Evolutionary conservation across 2,888 invertebrate genomes (phyloP).

Genomic region (Bombyx huttoni): DNA sequence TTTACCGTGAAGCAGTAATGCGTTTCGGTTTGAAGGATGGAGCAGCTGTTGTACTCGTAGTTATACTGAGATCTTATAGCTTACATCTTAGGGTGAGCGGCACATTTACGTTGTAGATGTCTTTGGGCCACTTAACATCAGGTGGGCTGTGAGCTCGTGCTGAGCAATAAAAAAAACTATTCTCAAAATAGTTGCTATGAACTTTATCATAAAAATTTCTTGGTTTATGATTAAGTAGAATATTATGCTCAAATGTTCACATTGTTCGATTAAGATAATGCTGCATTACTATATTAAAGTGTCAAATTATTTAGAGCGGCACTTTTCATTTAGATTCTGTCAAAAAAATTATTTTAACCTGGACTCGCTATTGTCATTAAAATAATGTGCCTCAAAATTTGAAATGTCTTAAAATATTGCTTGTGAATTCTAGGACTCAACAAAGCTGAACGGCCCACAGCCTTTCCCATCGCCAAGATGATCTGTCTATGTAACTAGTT

Average conservation of each 20-base stretch:
- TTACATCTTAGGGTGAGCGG: too few species aligned
- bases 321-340: background rate
- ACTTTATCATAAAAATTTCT: too few species aligned
- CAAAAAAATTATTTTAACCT: background rate
- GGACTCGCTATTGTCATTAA: background rate
- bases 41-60: too few species aligned
- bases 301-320: background rate
- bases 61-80: too few species aligned
- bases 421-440: slow-evolving; percentile 8
- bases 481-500: slow-evolving; percentile 53
- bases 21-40: too few species aligned
- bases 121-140: too few species aligned
- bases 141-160: too few species aligned
- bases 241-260: background rate
- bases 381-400: background rate
- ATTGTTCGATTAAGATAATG: background rate
- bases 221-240: too few species aligned
- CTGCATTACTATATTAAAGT: background rate
- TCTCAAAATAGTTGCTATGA: too few species aligned
- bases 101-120: too few species aligned
- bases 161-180: too few species aligned
- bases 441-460: slow-evolving; percentile 29
- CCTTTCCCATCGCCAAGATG: slow-evolving; percentile 45
- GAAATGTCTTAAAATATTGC: background rate
- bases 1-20: too few species aligned